Evolutionary conservation across 2,797 vertebrate genomes (phyloP).

Genomic region (Xiphophorus birchmanni): DNA sequence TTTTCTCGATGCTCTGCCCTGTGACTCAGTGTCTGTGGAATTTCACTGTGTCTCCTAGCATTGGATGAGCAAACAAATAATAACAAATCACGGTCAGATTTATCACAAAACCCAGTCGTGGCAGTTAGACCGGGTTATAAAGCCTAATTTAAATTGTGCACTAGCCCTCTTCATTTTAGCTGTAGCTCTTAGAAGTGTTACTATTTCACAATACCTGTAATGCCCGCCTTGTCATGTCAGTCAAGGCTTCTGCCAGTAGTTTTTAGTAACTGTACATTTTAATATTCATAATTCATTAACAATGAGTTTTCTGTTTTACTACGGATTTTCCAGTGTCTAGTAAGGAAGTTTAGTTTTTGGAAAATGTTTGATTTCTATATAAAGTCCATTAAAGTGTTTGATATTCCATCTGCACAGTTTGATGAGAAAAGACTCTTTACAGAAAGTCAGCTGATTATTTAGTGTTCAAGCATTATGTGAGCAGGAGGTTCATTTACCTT

Average conservation of each 20-base stretch:
- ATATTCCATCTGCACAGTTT: too few relatives aligned
- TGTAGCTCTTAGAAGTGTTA: conserved; percentile 1
- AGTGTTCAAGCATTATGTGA: too few relatives aligned
- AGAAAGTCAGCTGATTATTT: too few relatives aligned
- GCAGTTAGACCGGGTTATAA: conserved; percentile 21
- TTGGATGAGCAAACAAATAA: conserved; percentile 32
- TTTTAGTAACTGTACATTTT: neutral
- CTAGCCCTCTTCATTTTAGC: neutral
- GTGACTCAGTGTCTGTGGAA: conserved; percentile 18
- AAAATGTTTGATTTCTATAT: neutral
- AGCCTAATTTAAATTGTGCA: neutral
- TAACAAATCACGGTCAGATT: conserved; percentile 1
- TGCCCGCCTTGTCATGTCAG: conserved; percentile 1
- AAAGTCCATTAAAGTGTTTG: too few relatives aligned
- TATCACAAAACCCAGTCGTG: conserved; percentile 10
- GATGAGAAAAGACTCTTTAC: too few relatives aligned
- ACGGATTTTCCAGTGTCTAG: neutral
- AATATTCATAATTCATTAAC: neutral
- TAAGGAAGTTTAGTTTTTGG: neutral
- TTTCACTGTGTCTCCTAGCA: conserved; percentile 5
- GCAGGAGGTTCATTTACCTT: too few relatives aligned
- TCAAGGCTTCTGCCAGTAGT: neutral
- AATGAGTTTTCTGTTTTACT: neutral
- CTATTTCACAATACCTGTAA: neutral
- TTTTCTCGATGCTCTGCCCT: conserved; percentile 37